phyloP scores from a whole-genome alignment of 2,797 vertebrate genomes.

The Hypotaenidia philippensis region DNA sequence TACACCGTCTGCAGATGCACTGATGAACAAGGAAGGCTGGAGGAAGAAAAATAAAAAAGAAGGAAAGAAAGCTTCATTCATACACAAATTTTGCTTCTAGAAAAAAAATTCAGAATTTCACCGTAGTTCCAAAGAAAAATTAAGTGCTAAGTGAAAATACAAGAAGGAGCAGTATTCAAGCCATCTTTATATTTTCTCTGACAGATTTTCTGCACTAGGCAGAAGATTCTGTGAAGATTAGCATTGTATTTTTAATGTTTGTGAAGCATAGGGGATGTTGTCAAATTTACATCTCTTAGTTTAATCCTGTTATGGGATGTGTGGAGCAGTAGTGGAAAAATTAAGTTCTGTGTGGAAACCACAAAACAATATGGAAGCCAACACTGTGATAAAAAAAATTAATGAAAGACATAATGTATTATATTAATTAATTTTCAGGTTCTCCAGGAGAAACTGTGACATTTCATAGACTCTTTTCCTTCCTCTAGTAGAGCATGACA shows the following conservation, averaged over 20 bases:
- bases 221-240: background rate
- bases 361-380: background rate
- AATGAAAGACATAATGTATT: background rate
- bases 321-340: background rate
- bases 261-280: background rate
- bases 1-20: slow-evolving; percentile 34
- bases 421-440: background rate
- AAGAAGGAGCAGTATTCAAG: background rate
- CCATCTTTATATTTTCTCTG: background rate
- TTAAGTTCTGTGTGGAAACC: background rate
- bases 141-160: background rate
- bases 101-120: background rate
- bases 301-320: no score
- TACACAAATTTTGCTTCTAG: background rate
- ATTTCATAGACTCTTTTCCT: background rate
- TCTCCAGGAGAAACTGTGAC: background rate
- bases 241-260: background rate
- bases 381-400: background rate
- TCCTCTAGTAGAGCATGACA: background rate
- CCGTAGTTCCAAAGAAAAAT: background rate
- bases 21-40: background rate
- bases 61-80: background rate
- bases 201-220: background rate
- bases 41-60: background rate
- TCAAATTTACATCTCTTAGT: background rate